Evolutionary conservation across 2,888 invertebrate genomes (phyloP), one percentile per base, ranked within the genome.

Genomic region (Phyllotreta striolata): DNA sequence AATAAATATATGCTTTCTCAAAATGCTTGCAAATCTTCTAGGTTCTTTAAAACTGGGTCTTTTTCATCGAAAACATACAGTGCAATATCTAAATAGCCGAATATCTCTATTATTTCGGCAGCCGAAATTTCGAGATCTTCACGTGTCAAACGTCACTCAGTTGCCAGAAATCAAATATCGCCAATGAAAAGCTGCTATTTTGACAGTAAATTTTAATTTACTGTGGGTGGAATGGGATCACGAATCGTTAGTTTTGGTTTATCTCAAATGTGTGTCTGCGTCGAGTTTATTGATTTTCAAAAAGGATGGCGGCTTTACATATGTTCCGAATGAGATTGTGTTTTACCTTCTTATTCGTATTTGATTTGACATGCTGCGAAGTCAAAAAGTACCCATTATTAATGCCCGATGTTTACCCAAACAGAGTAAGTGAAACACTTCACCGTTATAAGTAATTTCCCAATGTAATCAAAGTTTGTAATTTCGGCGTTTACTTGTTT

Each of bases 391-490:
- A 89, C 77, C 86, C 91, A 62, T 85, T 94, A 72, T 82, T 91
- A 14, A 94, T 94, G 93, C 93, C 93, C 66, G 88, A 91, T 82
- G 92, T 93, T 57, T 87, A 85, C 76, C 93, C 93, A 34, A 86
- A 89, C 76, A 86, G 85, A 83, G 93, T 93, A 85, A 87, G 88
- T 85, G 7, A 44, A 44, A 44, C 38, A 12, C n/a, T 58, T 56
- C 62, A 65, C 67, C 55, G 55, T 63, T 55, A 40, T 66, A 59
- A 24, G 24, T 24, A 24, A 24, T 24, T 24, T 24, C 2, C 24
- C 24, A 24, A 24, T 24, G 24, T 4, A 24, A 24, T 24, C 4
- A 24, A 3, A 24, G 24, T 24, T 34, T 55, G n/a, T 46, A 51
- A 49, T 60, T 64, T 55, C 24, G 24, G 2, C 24, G 1, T 24